Base-by-base conservation (phyloP, 1,140 invertebrate genomes). In the Lasioglossum baleicum region DNA sequence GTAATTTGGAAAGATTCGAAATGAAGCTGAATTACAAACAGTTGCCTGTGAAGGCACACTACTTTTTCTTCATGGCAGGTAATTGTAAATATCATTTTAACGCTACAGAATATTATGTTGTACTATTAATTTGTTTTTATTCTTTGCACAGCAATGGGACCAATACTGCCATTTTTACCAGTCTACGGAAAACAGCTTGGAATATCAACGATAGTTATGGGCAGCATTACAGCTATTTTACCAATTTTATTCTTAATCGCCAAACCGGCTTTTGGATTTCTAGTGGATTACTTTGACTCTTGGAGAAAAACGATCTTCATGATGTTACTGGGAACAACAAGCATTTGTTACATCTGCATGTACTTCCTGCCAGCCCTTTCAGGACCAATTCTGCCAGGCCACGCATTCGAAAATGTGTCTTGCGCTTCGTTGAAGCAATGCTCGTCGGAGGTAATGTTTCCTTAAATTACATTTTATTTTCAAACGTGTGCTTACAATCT, bases 31-130 rank as follows among this genome's bases (percentile, higher is more conserved):
- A 96, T 89, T 93, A 86, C 70, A 93, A 94, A 53, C 93, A 96
- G 61, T 83, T 97, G 89, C 96, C 96, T 11, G 94, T 97, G n/a
- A 97, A 97, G 93, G 95, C 95, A 2, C 96, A 97, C 89, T 97
- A 94, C 81, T 96, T 97, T 89, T 97, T 96, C 88, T 97, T 97
- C 83, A 96, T 97, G 94, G 96, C 95, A 85, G 96, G 96, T 96
- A 92, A 95, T 94, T 93, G 76, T 20, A 53, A 48, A 10, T 53
- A 20, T 42, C 75, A 51, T 64, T 53, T 35, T 64, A 42, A 31
- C 11, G 0, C 15, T 53, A 7, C 5, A 53, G 26, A 4, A n/a
- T 42, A n/a, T 7, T 6, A 22, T 58, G 15, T 35, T 13, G 3
- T 40, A 22, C 20, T 58, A 75, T 2, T 75, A 22, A 63, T 22